A percentile compares a stretch with the other conserved stretches of the same genome.
phyloP scores from a whole-genome alignment of 2,797 vertebrate genomes.

The Myotis pilosus region DNA sequence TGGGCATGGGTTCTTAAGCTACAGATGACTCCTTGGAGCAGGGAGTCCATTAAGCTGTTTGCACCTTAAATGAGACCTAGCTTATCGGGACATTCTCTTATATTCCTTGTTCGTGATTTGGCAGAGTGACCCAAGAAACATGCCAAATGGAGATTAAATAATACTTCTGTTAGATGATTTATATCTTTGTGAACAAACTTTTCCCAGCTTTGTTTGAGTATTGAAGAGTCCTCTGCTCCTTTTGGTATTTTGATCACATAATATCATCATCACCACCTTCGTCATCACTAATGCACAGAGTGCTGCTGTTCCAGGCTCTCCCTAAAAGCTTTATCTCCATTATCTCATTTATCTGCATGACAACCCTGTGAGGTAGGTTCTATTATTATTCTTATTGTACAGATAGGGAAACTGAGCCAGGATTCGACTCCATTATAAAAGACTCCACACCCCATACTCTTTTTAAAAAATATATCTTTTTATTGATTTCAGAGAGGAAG shows the following conservation, averaged over 20 bases:
- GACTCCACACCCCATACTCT: background rate
- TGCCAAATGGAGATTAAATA: conserved; percentile 32
- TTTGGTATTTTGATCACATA: background rate
- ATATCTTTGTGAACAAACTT: conserved; percentile 47
- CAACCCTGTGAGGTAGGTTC: conserved; percentile 32
- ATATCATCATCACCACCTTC: background rate
- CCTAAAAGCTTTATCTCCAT: conserved; percentile 58
- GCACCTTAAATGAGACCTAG: background rate
- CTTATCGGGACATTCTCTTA: background rate
- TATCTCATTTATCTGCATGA: conserved; percentile 44
- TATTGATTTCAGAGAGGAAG: too few relatives aligned
- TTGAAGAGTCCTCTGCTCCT: background rate
- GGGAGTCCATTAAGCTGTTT: background rate
- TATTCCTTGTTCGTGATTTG: background rate
- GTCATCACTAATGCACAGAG: background rate
- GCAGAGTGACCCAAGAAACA: background rate
- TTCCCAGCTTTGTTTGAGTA: conserved; percentile 44
- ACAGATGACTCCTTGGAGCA: background rate
- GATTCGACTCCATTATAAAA: background rate
- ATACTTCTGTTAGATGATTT: conserved; percentile 19
- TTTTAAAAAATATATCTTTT: too few relatives aligned
- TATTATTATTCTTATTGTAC: conserved; percentile 56
- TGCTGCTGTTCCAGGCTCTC: conserved; percentile 27
- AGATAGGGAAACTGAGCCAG: conserved; percentile 41
- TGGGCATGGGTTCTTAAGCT: background rate